These are phyloP conservation scores for Potamilus streckersoni DNA, from an alignment of 1,140 invertebrate species.

Conservation along the genomic window DNA sequence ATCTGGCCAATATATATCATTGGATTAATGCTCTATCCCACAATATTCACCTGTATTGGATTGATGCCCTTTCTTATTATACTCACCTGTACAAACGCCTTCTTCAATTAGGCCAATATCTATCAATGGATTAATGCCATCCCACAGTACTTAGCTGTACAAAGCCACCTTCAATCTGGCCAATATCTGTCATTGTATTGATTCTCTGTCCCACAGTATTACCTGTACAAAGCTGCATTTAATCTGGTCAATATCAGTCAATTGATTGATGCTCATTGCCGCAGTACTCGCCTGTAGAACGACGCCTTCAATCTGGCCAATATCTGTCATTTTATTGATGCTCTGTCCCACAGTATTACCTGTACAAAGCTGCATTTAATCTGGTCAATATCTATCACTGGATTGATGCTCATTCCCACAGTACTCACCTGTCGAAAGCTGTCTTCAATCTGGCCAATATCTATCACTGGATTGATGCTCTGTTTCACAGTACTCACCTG, in stretches of 20 bases:
- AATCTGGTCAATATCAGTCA: slow-evolving; percentile 56
- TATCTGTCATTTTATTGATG: slow-evolving; percentile 60
- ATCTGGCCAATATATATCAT: slow-evolving; percentile 57
- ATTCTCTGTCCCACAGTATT: slow-evolving; percentile 52
- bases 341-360: slow-evolving; percentile 56
- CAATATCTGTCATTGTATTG: slow-evolving; percentile 60
- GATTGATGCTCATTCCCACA: slow-evolving; percentile 60
- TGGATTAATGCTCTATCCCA: slow-evolving; percentile 61
- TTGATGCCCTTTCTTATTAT: slow-evolving; percentile 59
- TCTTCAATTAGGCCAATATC: slow-evolving; percentile 58
- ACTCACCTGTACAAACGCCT: slow-evolving; percentile 60
- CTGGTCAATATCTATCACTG: slow-evolving; percentile 57
- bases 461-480: slow-evolving; percentile 62
- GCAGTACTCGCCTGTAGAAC: slow-evolving; percentile 55
- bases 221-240: slow-evolving; percentile 61
- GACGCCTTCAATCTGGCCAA: slow-evolving; percentile 55
- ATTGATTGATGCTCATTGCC: slow-evolving; percentile 60
- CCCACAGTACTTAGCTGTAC: slow-evolving; percentile 36
- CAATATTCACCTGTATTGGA: slow-evolving; percentile 56
- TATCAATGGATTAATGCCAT: slow-evolving; percentile 58
- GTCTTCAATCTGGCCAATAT: slow-evolving; percentile 56
- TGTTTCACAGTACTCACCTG: slow-evolving; percentile 54
- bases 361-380: slow-evolving; percentile 59
- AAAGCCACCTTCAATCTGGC: slow-evolving; percentile 58
- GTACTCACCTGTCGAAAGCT: slow-evolving; percentile 55